Conservation (phyloP, 2,888 invertebrate genomes). For the Hydrotaea diabolus region DNA sequence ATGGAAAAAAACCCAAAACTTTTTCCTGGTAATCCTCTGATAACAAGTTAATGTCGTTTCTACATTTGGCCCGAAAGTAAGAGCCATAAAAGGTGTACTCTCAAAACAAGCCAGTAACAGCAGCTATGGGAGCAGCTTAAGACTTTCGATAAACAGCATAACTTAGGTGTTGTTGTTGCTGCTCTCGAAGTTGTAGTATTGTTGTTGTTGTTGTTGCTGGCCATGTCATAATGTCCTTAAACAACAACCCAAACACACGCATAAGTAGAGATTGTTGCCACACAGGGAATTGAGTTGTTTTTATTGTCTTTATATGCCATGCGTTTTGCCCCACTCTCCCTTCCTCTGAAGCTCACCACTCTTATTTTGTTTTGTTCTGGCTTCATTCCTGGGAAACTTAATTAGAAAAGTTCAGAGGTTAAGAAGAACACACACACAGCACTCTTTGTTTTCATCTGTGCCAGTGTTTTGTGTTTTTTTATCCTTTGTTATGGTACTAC, state of each 20-base stretch:
- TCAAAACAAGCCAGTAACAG: conserved; percentile 10
- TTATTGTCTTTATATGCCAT: not conserved
- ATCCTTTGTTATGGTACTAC: not conserved
- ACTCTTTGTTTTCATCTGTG: too few relatives aligned
- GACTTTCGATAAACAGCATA: not conserved
- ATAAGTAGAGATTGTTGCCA: not conserved
- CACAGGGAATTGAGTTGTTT: not conserved
- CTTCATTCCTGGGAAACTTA: conserved; percentile 11
- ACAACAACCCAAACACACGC: not conserved
- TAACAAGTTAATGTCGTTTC: conserved; percentile 21
- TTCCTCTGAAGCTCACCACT: too few relatives aligned
- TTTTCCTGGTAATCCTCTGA: conserved; percentile 8
- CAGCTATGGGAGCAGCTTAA: not conserved
- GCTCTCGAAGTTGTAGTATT: too few relatives aligned
- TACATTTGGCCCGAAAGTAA: conserved; percentile 2
- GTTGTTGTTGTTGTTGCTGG: too few relatives aligned
- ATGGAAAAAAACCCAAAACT: too few relatives aligned
- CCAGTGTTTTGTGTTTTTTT: not conserved
- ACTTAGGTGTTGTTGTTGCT: not conserved
- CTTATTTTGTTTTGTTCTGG: not conserved
- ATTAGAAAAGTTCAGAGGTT: conserved; percentile 40
- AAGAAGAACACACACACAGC: not conserved
- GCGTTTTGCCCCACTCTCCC: not conserved
- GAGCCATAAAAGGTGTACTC: conserved; percentile 17
- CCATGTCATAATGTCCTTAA: not conserved